Percentiles rank a stretch among this genome's conserved stretches.
phyloP scores from a whole-genome alignment of 1,140 invertebrate genomes.

The Zaprionus lachaisei region DNA sequence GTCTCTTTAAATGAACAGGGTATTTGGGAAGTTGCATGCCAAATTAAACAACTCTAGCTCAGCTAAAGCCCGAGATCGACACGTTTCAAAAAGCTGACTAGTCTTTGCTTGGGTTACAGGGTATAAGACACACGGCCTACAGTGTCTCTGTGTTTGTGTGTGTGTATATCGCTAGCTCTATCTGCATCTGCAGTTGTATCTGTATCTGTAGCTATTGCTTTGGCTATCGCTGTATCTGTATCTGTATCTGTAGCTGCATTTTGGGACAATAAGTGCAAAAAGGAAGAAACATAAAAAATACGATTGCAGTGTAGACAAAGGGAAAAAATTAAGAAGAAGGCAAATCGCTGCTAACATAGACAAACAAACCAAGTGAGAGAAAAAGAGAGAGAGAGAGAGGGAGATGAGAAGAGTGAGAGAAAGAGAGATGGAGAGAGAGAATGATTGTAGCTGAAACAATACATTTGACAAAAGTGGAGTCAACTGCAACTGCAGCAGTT shows the following conservation, averaged over 20 bases:
- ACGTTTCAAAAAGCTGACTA: not conserved
- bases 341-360: conserved; percentile 24
- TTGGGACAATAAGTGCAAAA: conserved; percentile 48
- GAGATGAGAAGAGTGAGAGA: not conserved
- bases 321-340: conserved; percentile 5
- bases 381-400: not conserved
- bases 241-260: conserved; percentile 43
- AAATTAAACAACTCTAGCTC: not conserved
- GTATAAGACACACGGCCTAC: not conserved
- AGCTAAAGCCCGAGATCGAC: not conserved
- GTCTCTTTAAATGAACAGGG: not conserved
- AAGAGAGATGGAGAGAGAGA: conserved; percentile 7
- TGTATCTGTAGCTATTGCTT: conserved; percentile 5
- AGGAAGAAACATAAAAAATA: conserved; percentile 34
- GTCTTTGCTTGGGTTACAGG: not conserved
- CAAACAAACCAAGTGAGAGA: conserved; percentile 29
- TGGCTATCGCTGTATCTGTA: conserved; percentile 16
- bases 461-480: conserved; percentile 82
- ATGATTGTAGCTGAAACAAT: conserved; percentile 68
- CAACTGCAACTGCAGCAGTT: conserved; percentile 76
- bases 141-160: not conserved
- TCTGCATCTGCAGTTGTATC: conserved; percentile 13
- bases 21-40: not conserved
- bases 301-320: conserved; percentile 31
- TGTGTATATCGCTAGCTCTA: not conserved